phyloP scores from a whole-genome alignment of 2,888 invertebrate species.

The Smittia aterrima region DNA sequence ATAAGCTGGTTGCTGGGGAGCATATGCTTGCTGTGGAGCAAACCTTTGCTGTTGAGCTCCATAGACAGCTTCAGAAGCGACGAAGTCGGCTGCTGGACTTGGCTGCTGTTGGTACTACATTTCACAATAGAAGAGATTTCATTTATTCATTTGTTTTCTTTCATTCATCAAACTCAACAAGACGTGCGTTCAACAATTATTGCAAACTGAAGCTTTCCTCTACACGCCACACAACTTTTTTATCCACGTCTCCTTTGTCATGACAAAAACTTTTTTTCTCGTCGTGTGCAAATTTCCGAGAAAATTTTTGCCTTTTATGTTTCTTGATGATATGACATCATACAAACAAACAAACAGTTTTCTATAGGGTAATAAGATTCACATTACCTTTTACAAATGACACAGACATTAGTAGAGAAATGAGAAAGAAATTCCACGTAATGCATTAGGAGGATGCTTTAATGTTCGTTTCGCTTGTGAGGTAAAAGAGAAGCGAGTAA shows the following conservation, averaged over 20 bases:
- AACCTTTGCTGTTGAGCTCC: not conserved
- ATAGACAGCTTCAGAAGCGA: too few species aligned
- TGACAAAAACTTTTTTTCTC: slow-evolving; percentile 6
- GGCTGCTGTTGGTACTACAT: not conserved
- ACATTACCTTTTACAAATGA: slow-evolving; percentile 40
- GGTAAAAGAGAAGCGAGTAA: not conserved
- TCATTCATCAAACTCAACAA: not conserved
- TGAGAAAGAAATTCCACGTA: slow-evolving; percentile 33
- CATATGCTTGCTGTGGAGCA: not conserved
- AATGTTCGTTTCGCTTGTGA: not conserved
- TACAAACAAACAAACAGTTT: not conserved
- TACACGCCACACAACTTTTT: not conserved
- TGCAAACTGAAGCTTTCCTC: not conserved
- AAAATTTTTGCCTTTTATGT: not conserved
- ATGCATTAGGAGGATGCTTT: slow-evolving; percentile 32
- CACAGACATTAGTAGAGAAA: slow-evolving; percentile 31
- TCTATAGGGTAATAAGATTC: slow-evolving; percentile 32
- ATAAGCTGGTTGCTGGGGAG: not conserved
- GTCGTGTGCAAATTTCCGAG: too few species aligned
- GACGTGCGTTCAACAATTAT: not conserved
- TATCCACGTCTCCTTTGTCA: not conserved
- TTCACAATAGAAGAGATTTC: not conserved
- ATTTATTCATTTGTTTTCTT: not conserved
- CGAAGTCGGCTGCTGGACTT: too few species aligned
- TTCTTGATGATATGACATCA: not conserved